These are phyloP conservation scores for Campylomormyrus tamandua DNA, from an alignment of 2,113 vertebrate genomes.

Conservation along the genomic window DNA sequence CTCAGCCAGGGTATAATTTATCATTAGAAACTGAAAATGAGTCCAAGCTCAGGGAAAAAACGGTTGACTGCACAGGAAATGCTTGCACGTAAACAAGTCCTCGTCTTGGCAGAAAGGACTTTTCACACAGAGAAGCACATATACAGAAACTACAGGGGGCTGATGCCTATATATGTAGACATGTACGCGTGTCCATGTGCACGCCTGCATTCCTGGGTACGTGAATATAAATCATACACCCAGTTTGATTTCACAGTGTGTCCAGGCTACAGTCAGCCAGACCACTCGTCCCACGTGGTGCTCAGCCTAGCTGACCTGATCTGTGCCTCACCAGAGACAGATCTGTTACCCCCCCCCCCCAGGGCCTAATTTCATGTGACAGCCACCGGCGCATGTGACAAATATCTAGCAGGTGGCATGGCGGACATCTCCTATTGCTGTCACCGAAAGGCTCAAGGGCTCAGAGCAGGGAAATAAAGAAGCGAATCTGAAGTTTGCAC, in stretches of 20 bases:
- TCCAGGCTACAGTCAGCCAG: not conserved
- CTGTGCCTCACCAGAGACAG: not conserved
- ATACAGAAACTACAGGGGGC: too few relatives aligned
- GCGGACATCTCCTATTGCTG: not conserved
- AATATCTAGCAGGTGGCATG: slow-evolving; percentile 1
- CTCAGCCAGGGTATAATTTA: not conserved
- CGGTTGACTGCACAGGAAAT: not conserved
- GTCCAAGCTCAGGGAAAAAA: not conserved
- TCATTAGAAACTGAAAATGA: not conserved
- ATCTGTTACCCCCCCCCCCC: not conserved
- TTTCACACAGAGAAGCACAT: not conserved
- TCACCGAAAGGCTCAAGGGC: not conserved
- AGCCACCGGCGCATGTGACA: not conserved
- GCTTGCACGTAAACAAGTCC: not conserved
- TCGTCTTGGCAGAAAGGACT: not conserved
- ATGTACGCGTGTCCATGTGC: not conserved
- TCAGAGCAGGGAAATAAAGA: not conserved
- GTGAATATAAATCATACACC: not conserved
- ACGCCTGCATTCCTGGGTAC: not conserved
- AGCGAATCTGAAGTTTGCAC: not conserved
- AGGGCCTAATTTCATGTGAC: not conserved
- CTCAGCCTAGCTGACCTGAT: not conserved
- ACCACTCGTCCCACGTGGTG: not conserved
- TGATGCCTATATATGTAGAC: not conserved
- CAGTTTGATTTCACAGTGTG: not conserved